Evolutionary conservation across 1,140 invertebrate genomes (phyloP).

Genomic region (Copidosoma floridanum): DNA sequence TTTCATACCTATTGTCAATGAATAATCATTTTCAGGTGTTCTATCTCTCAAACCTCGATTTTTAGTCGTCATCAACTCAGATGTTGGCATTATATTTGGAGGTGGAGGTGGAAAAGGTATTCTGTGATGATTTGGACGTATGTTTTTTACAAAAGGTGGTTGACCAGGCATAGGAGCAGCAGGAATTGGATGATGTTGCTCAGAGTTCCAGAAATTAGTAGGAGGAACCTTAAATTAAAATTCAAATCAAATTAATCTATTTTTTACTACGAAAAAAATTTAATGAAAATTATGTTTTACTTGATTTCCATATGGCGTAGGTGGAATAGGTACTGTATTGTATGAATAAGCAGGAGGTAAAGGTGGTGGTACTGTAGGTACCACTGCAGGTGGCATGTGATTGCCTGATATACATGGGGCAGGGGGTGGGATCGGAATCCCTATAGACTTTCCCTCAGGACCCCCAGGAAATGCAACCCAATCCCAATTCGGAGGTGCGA

Average conservation of each 20-base stretch:
- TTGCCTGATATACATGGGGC: slow-evolving; percentile 49
- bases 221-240: no score
- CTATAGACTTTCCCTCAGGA: slow-evolving; percentile 52
- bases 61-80: slow-evolving; percentile 38
- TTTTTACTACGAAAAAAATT: slow-evolving; percentile 6
- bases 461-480: slow-evolving; percentile 53
- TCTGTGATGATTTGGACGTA: slow-evolving; percentile 38
- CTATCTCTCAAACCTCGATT: slow-evolving; percentile 50
- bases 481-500: slow-evolving; percentile 53
- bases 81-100: not conserved
- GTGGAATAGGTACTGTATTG: slow-evolving; percentile 46
- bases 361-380: slow-evolving; percentile 44
- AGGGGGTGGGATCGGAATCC: slow-evolving; percentile 49
- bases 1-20: slow-evolving; percentile 49
- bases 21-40: slow-evolving; percentile 51
- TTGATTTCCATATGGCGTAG: slow-evolving; percentile 45
- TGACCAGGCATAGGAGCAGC: slow-evolving; percentile 18
- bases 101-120: slow-evolving; percentile 38
- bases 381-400: slow-evolving; percentile 39
- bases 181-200: slow-evolving; percentile 40
- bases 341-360: slow-evolving; percentile 51
- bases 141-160: slow-evolving; percentile 48
- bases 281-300: slow-evolving; percentile 29
- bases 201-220: slow-evolving; percentile 50
- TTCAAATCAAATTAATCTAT: not conserved